Conservation (phyloP, 2,113 vertebrate species). For the Dermatemys mawii region DNA sequence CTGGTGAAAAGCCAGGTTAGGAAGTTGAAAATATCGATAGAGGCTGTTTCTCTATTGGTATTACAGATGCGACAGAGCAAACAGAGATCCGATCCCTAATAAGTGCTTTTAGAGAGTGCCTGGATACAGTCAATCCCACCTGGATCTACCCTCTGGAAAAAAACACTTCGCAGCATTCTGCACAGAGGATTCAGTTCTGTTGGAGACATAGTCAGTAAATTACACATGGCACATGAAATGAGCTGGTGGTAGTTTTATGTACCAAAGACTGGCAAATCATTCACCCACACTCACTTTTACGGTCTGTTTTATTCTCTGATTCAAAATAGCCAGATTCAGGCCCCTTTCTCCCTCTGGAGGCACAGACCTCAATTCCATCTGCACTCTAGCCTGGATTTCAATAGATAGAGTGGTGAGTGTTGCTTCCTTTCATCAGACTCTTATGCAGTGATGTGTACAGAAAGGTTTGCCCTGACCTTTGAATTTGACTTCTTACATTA, state of each 20-base stretch:
- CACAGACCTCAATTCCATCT: conserved; percentile 20
- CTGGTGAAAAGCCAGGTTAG: not conserved
- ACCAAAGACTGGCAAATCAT: conserved; percentile 25
- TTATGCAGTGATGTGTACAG: not conserved
- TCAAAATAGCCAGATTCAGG: conserved; percentile 17
- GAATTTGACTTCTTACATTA: not conserved
- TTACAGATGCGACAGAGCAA: not conserved
- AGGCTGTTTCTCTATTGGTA: not conserved
- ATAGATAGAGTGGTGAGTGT: not conserved
- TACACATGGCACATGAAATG: conserved; percentile 31
- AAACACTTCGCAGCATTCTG: not conserved
- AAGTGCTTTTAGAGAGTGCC: not conserved
- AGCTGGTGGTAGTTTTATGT: conserved; percentile 67
- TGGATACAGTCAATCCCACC: not conserved
- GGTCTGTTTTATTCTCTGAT: conserved; percentile 40
- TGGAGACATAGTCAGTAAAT: not conserved
- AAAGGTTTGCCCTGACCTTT: not conserved
- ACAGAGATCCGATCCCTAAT: not conserved
- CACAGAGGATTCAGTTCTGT: not conserved
- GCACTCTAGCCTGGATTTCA: not conserved
- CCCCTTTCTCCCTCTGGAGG: conserved; percentile 20
- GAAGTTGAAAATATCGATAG: not conserved
- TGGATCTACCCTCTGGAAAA: not conserved
- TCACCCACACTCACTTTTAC: conserved; percentile 46
- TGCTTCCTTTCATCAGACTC: not conserved